Evolutionary conservation across 2,888 invertebrate genomes (phyloP), one percentile per base, ranked within the genome.

Genomic region (Eupithecia centaureata): DNA sequence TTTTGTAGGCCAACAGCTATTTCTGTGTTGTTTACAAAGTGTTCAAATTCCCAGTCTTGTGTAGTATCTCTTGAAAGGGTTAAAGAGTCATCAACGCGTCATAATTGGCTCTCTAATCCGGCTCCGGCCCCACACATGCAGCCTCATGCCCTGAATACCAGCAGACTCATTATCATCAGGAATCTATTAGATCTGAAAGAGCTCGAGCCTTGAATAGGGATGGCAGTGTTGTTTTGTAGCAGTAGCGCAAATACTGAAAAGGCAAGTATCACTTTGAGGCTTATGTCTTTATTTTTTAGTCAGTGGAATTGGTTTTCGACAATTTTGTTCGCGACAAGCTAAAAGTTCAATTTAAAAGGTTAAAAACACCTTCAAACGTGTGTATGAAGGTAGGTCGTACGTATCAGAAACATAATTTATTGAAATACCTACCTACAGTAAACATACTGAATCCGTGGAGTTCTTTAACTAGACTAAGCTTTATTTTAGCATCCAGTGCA

Each of bases 101-200:
- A 8, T 52, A 52, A 67, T 58, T 62, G 51, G 51, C 60, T 35
- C 57, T n/a, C 4, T 65, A 58, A 68, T 68, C 51, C 68, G 15
- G 57, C 47, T 64, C 47, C 47, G 22, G 47, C 22, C 58, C 52
- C 65, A 42, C 57, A 68, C 52, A 51, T 65, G 68, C 68, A 58
- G 58, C 35, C 61, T 59, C 54, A 65, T 68, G 54, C 38, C 28
- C 56, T 63, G 60, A 69, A 69, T 65, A 25, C 51, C 35, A 42
- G 30, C 35, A 35, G 42, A 13, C 63, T 72, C 72, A 72, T 72
- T 72, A 72, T 72, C 72, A 72, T 72, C 72, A 68, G 28, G 67
- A 70, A 72, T 68, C 72, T 72, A 72, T 72, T 72, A 72, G 67
- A 52, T 63, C 63, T 66, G 65, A 69, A 69, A 69, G 69, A 69